These are phyloP conservation scores for Lipophrys pholis DNA, from an alignment of 2,113 vertebrate genomes.

Conservation along the genomic window DNA sequence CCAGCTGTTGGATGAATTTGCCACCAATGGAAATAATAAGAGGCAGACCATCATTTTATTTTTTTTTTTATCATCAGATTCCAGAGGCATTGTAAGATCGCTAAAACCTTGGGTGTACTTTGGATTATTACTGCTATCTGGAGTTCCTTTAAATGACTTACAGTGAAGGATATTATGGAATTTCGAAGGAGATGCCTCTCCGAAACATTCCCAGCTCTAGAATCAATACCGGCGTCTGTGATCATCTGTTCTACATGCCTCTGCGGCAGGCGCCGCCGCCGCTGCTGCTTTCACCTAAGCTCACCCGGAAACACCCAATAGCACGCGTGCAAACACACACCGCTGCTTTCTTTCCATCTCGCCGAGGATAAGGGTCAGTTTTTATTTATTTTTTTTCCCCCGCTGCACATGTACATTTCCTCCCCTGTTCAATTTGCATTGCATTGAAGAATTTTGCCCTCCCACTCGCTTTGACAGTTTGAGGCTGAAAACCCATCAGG, in stretches of 20 bases:
- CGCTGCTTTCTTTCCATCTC: background rate
- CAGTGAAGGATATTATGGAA: background rate
- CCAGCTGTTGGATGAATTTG: constrained; percentile 76
- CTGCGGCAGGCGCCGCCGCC: constrained; percentile 1
- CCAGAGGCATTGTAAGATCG: constrained; percentile 6
- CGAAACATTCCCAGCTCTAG: too few relatives aligned
- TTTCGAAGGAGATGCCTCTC: too few relatives aligned
- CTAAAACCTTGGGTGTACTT: constrained; percentile 19
- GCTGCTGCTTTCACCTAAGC: background rate
- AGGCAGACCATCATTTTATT: constrained; percentile 60
- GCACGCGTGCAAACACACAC: background rate
- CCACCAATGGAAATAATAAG: constrained; percentile 48
- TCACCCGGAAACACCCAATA: constrained; percentile 30
- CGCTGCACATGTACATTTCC: constrained; percentile 11
- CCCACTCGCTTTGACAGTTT: constrained; percentile 54
- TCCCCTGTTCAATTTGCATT: constrained; percentile 39
- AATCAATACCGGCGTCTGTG: constrained; percentile 13
- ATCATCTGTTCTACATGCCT: constrained; percentile 22
- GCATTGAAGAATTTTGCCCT: background rate
- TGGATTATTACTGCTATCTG: background rate
- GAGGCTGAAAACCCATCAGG: constrained; percentile 69
- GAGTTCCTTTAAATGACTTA: background rate
- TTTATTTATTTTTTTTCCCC: background rate
- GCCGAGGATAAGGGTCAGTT: constrained; percentile 10
- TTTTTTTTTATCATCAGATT: constrained; percentile 42